Evolutionary conservation across 2,113 vertebrate genomes (phyloP).

Genomic region (Morone saxatilis): DNA sequence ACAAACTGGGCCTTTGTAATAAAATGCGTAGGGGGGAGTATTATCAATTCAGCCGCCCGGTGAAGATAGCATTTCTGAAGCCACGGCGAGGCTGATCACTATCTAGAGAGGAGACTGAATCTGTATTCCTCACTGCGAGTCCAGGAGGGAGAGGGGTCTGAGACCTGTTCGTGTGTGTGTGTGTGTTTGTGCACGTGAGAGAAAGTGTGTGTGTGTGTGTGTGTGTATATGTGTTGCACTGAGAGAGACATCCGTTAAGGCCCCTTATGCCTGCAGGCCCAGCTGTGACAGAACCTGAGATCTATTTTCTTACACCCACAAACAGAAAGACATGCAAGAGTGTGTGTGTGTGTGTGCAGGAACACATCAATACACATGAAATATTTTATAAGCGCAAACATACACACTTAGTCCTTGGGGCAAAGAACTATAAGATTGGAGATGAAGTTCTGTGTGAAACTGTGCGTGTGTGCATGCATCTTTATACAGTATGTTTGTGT

Average conservation of each 20-base stretch:
- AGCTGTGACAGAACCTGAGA: constrained; percentile 74
- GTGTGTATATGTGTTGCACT: constrained; percentile 55
- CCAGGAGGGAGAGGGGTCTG: constrained; percentile 72
- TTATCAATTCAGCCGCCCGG: constrained; percentile 95
- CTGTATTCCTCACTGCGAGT: constrained; percentile 79
- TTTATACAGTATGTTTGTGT: constrained; percentile 22
- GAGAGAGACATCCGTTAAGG: constrained; percentile 79
- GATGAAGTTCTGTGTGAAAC: constrained; percentile 62
- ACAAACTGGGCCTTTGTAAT: constrained; percentile 95
- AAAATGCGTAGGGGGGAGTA: constrained; percentile 88
- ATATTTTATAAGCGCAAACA: constrained; percentile 52
- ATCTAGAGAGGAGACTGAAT: constrained; percentile 80
- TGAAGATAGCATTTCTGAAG: constrained; percentile 91
- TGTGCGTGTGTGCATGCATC: constrained; percentile 3
- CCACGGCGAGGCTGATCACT: constrained; percentile 79
- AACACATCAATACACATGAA: constrained; percentile 29
- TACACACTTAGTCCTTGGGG: constrained; percentile 67
- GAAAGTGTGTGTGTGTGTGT: constrained; percentile 41
- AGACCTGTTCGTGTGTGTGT: constrained; percentile 62
- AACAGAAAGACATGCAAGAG: constrained; percentile 65
- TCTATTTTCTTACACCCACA: constrained; percentile 74
- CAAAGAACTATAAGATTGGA: constrained; percentile 61
- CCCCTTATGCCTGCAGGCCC: constrained; percentile 75
- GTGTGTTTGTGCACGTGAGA: constrained; percentile 43
- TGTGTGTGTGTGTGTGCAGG: constrained; percentile 5